Conservation (phyloP, 2,797 vertebrate genomes). For the Staurois parvus region DNA sequence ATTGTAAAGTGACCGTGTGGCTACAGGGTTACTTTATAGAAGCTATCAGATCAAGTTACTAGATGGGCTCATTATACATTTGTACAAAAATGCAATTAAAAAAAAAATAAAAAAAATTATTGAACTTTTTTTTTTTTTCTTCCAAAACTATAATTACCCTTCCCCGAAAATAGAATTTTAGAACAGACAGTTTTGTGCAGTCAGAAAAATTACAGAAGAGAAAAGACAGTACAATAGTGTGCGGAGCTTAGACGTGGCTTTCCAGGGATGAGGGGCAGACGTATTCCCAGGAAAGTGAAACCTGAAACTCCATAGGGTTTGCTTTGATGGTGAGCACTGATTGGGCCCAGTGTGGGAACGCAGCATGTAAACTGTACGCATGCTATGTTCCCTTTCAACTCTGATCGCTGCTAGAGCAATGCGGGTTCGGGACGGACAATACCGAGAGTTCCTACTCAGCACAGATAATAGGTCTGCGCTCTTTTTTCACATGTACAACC, state of each 20-base stretch:
- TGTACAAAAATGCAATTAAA: no score
- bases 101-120: no score
- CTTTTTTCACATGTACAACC: no score
- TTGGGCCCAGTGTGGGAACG: conserved; percentile 53
- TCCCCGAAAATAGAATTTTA: no score
- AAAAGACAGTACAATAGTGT: conserved; percentile 27
- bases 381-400: conserved; percentile 20
- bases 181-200: background rate
- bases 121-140: no score
- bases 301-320: background rate
- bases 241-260: background rate
- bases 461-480: no score
- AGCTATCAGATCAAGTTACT: no score
- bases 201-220: conserved; percentile 32
- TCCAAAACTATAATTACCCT: no score
- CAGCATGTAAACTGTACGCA: conserved; percentile 5
- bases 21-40: no score
- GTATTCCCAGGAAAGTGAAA: conserved; percentile 48
- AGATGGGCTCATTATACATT: no score
- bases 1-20: no score
- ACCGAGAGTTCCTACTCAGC: background rate
- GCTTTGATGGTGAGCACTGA: conserved; percentile 33
- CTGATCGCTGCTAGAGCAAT: background rate
- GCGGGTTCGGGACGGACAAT: background rate
- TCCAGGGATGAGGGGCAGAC: conserved; percentile 46